Evolutionary conservation across 1,140 invertebrate species (phyloP).

Genomic region (Ditylenchus dipsaci): DNA sequence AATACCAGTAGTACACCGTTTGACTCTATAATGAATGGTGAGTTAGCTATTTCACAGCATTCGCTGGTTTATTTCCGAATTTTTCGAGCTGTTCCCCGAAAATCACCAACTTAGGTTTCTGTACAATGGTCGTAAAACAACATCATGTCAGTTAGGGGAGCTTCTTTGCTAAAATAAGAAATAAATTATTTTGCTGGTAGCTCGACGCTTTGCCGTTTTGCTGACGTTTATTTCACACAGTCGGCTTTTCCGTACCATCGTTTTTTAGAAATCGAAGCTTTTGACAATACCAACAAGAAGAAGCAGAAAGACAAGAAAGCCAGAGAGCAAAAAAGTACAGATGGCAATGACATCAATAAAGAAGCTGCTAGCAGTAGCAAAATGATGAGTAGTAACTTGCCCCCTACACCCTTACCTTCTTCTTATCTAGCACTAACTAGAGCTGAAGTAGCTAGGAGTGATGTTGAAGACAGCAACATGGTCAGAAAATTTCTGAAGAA

Average conservation of each 20-base stretch:
- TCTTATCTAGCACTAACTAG: slow-evolving; percentile 7
- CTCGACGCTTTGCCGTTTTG: no score
- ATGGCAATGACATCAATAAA: neutral
- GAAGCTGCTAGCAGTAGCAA: no score
- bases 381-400: neutral
- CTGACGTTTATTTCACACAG: no score
- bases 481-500: slow-evolving; percentile 18
- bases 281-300: neutral
- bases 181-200: no score
- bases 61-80: no score
- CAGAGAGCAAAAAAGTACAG: neutral
- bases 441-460: slow-evolving; percentile 12
- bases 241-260: no score
- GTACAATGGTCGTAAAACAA: no score
- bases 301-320: neutral
- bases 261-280: neutral
- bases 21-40: neutral
- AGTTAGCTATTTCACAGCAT: no score
- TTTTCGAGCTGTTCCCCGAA: no score
- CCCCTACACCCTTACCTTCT: slow-evolving; percentile 18
- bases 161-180: no score
- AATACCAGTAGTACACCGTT: neutral
- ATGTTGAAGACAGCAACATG: slow-evolving; percentile 27
- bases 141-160: no score
- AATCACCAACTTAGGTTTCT: no score